A percentile compares a stretch with the other conserved stretches of the same genome.
Conservation (phyloP, 2,113 vertebrate genomes). For the Dendrocopos noguchii region DNA sequence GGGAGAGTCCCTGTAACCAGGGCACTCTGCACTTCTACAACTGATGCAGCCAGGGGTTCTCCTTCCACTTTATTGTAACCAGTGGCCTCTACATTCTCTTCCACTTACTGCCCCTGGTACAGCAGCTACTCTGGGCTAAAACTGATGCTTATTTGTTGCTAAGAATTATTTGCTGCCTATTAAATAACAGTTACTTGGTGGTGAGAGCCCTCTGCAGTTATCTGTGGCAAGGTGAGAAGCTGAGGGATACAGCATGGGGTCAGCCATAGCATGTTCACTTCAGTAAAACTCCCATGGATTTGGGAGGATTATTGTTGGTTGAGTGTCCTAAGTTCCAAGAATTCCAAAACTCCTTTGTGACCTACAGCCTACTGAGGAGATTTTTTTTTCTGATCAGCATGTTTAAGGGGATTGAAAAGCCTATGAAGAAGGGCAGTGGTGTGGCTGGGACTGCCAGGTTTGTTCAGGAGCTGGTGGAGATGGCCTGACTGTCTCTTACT, state of each 20-base stretch:
- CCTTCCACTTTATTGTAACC: not conserved
- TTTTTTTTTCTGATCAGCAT: not conserved
- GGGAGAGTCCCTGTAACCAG: not conserved
- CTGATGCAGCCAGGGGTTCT: not conserved
- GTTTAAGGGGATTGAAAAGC: not conserved
- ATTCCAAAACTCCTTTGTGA: not conserved
- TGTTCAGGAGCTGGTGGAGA: not conserved
- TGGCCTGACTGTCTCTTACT: not conserved
- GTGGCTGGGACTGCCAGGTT: not conserved
- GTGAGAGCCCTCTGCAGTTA: not conserved
- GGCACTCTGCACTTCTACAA: not conserved
- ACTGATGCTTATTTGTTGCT: not conserved
- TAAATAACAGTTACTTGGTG: not conserved
- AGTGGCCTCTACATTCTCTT: not conserved
- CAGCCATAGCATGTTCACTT: not conserved
- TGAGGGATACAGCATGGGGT: not conserved
- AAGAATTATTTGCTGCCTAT: not conserved
- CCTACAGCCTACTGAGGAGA: not conserved
- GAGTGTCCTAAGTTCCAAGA: not conserved
- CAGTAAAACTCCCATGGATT: not conserved
- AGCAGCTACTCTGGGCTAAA: not conserved
- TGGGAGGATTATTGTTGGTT: not conserved
- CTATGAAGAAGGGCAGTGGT: not conserved
- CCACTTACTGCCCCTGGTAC: rapidly evolving
- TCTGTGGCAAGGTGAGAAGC: not conserved